These are phyloP conservation scores for Exocentrus adspersus DNA, from an alignment of 2,888 invertebrate species.

Conservation along the genomic window DNA sequence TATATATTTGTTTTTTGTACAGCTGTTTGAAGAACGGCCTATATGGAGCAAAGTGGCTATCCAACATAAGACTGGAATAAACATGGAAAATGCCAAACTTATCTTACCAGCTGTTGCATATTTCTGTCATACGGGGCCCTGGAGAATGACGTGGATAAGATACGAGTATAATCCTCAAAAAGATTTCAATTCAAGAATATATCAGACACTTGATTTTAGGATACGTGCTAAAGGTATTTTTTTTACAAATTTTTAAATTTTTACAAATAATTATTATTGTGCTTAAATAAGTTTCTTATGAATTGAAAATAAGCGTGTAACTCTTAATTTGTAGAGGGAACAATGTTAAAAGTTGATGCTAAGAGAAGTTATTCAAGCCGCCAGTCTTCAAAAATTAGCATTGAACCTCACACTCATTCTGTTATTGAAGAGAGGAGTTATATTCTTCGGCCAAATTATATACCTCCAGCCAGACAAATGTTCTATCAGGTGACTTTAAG, in stretches of 20 bases:
- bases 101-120: slow-evolving; percentile 86
- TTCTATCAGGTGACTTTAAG: slow-evolving; percentile 85
- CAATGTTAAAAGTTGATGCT: slow-evolving; percentile 65
- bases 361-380: slow-evolving; percentile 64
- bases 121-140: slow-evolving; percentile 90
- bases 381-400: slow-evolving; percentile 44
- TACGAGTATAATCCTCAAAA: slow-evolving; percentile 93
- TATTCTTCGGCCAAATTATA: slow-evolving; percentile 74
- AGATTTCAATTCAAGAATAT: slow-evolving; percentile 79
- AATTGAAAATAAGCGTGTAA: no score
- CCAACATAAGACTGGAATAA: slow-evolving; percentile 71
- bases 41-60: slow-evolving; percentile 89
- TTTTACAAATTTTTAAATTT: neutral
- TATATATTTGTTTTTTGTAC: slow-evolving; percentile 29
- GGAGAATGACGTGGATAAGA: slow-evolving; percentile 90
- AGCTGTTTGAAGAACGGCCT: slow-evolving; percentile 87
- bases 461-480: slow-evolving; percentile 87
- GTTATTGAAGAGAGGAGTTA: slow-evolving; percentile 65
- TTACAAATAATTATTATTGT: no score
- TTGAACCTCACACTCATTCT: slow-evolving; percentile 28
- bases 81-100: slow-evolving; percentile 73
- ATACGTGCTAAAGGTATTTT: slow-evolving; percentile 70
- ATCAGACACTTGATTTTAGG: slow-evolving; percentile 90
- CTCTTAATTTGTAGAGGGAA: slow-evolving; percentile 64
- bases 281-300: no score